Conservation (phyloP, 1,140 invertebrate genomes). For the Drosophila malerkotliana region DNA sequence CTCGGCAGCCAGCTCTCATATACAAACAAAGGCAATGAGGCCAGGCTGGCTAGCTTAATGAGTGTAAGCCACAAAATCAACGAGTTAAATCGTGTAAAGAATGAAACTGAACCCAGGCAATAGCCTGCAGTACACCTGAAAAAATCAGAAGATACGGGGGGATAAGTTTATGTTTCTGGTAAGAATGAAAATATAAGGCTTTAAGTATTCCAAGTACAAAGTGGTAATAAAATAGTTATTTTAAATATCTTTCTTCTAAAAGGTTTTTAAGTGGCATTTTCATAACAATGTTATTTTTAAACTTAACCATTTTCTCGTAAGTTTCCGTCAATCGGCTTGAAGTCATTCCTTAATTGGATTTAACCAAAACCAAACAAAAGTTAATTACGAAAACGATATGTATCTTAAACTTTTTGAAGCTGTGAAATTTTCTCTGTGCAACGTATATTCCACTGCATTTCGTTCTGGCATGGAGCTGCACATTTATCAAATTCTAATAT, state of each 20-base stretch:
- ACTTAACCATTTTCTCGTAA: background rate
- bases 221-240: too few species aligned
- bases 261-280: constrained; percentile 5
- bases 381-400: constrained; percentile 7
- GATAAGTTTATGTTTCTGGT: too few species aligned
- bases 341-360: background rate
- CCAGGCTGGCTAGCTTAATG: constrained; percentile 71
- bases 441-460: constrained; percentile 13
- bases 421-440: constrained; percentile 19
- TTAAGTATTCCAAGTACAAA: too few species aligned
- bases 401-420: background rate
- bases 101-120: constrained; percentile 52
- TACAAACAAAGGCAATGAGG: constrained; percentile 47
- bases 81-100: constrained; percentile 73
- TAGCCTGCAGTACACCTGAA: constrained; percentile 17
- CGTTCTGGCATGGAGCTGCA: constrained; percentile 36
- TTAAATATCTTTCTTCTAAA: background rate
- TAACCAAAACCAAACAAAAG: constrained; percentile 11
- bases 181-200: too few species aligned
- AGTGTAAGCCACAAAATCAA: constrained; percentile 78
- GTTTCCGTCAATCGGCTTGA: constrained; percentile 1
- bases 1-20: constrained; percentile 15
- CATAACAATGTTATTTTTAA: background rate
- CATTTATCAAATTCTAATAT: constrained; percentile 64
- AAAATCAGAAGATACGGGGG: background rate